Evolutionary conservation across 2,797 vertebrate species (phyloP), one percentile per base, ranked within the genome.

Genomic region (Rhyacichthys aspro): DNA sequence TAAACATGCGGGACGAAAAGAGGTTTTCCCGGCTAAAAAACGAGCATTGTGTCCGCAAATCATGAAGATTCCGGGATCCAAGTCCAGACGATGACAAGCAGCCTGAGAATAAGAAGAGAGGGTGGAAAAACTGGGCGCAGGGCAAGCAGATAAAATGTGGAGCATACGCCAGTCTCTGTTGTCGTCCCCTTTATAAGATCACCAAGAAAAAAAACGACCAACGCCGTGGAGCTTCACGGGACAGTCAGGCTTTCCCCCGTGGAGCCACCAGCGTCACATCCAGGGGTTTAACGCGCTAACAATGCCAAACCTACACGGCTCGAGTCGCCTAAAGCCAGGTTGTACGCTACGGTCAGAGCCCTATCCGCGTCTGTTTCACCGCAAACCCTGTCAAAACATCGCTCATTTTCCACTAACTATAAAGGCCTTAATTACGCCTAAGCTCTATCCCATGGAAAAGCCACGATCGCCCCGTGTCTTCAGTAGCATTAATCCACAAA

Each of bases 1-100:
- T 95, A 93, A 98, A 98, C 96, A 98, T 98, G 93, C 96, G 96
- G 95, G 95, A 96, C 92, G 94, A 93, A 91, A 94, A 93, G 92
- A 94, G 90, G 92, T 91, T 93, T 92, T 89, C 93, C 94, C 95
- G 94, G 95, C 95, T 97, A 97, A 95, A 93, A 92, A 95, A 92
- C 94, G 95, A 93, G 94, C 95, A 96, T 96, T 93, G 91, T 95
- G 94, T 95, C 94, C 96, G 95, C 95, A 94, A 95, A 91, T 94
- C 96, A 98, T 98, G 95, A 97, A 98, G 95, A 92, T 96, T 94
- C 93, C 94, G 93, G 94, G 92, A 92, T 91, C 93, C 94, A 93
- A 93, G 93, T 93, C 93, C 94, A 88, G 95, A 93, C 93, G 91
- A 82, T 86, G 90, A 92, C 86, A 91, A 88, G 93, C 93, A 93